Evolutionary conservation across 2,113 vertebrate species (phyloP), one percentile per base, ranked within the genome.

Genomic region (Ondatra zibethicus): DNA sequence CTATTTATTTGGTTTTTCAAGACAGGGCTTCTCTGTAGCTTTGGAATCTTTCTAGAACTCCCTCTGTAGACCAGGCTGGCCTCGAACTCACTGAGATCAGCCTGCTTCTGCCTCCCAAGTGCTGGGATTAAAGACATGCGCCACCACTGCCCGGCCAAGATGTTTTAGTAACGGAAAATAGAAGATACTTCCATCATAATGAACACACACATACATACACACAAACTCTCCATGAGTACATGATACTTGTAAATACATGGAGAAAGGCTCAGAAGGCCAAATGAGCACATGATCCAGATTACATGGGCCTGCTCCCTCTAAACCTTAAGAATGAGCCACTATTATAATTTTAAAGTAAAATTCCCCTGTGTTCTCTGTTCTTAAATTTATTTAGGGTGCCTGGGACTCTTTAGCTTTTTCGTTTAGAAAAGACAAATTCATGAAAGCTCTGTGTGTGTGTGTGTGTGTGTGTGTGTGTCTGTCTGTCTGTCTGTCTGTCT

Each of bases 331-430:
- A 88, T 9, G 25, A 96, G 88, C 58, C 86, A 82, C 81, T 66
- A 88, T 76, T 61, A 82, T 61, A 81, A 93, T 58, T 92, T 76
- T 45, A 88, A 89, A 70, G 52, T 52, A 82, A 88, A 36, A 84
- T 75, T 80, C 88, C 36, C 66, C 31, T 27, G 21, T 36, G 58
- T n/a, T 75, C 58, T 87, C 65, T 93, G 4, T 88, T 94, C 96
- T 88, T 94, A 94, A 91, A n/a, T 47, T 93, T 66, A 92, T 91
- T 70, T 89, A 93, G 42, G 55, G 45, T 92, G 58, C 92, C 21
- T 85, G 39, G 16, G 45, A 95, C 17, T 89, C 36, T 93, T 92
- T 47, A 61, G 17, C 33, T 42, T 65, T 39, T 58, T 95, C 52
- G 81, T 92, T 80, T 33, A 91, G 77, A 95, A 94, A 84, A 68